Base-by-base conservation (phyloP, 2,888 invertebrate species). In the Drosophila anomalata region DNA sequence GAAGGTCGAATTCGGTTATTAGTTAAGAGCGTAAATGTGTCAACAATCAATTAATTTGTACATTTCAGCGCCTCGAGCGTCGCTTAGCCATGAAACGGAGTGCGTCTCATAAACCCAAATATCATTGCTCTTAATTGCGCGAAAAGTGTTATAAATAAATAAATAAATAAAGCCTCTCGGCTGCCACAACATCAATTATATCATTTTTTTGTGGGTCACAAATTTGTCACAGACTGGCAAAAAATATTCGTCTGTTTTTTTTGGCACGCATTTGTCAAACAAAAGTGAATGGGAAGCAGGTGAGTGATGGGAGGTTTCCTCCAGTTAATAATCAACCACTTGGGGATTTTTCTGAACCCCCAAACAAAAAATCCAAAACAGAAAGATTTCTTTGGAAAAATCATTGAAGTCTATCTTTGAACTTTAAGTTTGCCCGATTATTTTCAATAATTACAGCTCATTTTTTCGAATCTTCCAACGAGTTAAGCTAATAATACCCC, bases 141-240 rank as follows among this genome's bases (percentile, higher is more conserved):
- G 57, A 75, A 70, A 68, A 77, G 75, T 87, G 86, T 79, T 73
- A 82, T 82, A 87, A 87, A 81, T 80, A 85, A 76, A 82, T 61
- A 73, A 70, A 74, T 60, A 70, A 71, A 73, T 72, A 56, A 68
- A 26, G 48, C 50, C 52, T 6, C 9, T 24, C 36, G 46, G 72
- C 62, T 56, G 48, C 47, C 36, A 58, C 48, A 42, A 55, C 67
- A 44, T 31, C 12, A 52, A 31, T 39, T 33, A 33, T 55, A 51
- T 62, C 26, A 68, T 56, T 58, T 12, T 8, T 24, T 54, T 71
- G 73, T 74, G 54, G 55, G 57, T 58, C 71, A 73, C 46, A 56
- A 31, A 65, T 68, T 73, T 80, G 84, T 68, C 73, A 73, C 50
- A 59, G 53, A 22, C 42, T 44, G 48, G 8, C 46, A 51, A 58